phyloP scores from a whole-genome alignment of 2,797 vertebrate species.

The Buceros bicornis region DNA sequence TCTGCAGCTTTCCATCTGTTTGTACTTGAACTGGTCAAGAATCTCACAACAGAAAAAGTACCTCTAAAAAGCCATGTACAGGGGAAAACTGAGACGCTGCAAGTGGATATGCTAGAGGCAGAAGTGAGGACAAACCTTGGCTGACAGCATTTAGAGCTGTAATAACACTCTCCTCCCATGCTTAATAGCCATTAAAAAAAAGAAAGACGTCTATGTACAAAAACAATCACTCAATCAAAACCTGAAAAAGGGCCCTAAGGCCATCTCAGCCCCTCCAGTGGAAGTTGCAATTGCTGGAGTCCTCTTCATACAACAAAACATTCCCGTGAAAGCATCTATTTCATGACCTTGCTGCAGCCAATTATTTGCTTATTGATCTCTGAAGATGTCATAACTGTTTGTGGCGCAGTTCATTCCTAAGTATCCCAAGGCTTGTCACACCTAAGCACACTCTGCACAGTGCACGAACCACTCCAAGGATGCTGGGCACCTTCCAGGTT shows the following conservation, averaged over 20 bases:
- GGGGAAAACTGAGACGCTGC: background rate
- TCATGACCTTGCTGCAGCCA: background rate
- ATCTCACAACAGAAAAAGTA: conserved; percentile 3
- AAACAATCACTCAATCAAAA: conserved; percentile 22
- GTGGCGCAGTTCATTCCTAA: background rate
- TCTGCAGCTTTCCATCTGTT: conserved; percentile 59
- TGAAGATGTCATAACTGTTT: background rate
- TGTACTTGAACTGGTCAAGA: conserved; percentile 53
- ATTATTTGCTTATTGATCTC: background rate
- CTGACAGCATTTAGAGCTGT: conserved; percentile 22
- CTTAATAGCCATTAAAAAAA: background rate
- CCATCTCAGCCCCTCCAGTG: background rate
- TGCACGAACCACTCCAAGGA: background rate
- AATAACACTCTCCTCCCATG: conserved; percentile 14
- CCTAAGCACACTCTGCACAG: background rate
- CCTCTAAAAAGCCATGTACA: background rate
- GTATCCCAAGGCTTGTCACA: background rate
- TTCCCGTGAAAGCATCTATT: background rate
- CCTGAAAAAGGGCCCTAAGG: background rate
- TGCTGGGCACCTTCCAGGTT: background rate
- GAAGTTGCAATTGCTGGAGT: background rate
- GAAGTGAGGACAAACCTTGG: conserved; percentile 34
- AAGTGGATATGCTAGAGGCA: conserved; percentile 23
- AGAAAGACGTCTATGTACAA: background rate
- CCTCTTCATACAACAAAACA: background rate